phyloP scores from a whole-genome alignment of 2,888 invertebrate species.

The Diabrotica balteata region DNA sequence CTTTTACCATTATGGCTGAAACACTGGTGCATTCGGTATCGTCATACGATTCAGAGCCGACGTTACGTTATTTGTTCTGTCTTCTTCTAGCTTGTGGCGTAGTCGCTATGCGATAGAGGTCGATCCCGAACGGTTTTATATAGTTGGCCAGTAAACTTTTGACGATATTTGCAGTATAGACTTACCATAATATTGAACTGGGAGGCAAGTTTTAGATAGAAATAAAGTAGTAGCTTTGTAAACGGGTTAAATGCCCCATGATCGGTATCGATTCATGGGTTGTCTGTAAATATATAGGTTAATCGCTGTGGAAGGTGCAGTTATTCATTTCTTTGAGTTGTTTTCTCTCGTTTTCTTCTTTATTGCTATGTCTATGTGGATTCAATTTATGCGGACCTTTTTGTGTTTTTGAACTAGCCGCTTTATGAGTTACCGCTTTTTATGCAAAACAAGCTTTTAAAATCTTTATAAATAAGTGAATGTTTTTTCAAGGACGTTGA shows the following conservation, averaged over 20 bases:
- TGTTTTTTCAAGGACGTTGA: too few relatives aligned
- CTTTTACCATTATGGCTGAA: constrained; percentile 57
- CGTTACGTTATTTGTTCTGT: constrained; percentile 38
- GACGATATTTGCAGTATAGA: not conserved
- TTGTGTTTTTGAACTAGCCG: too few relatives aligned
- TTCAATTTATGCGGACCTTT: too few relatives aligned
- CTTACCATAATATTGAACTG: not conserved
- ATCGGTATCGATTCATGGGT: constrained; percentile 10
- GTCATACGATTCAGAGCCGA: constrained; percentile 43
- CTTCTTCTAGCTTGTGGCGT: constrained; percentile 26
- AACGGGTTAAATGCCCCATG: not conserved
- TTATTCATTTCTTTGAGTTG: not conserved
- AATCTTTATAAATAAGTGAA: too few relatives aligned
- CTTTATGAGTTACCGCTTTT: too few relatives aligned
- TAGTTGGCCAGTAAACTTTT: not conserved
- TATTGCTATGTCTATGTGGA: not conserved
- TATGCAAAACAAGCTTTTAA: too few relatives aligned
- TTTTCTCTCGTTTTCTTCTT: not conserved
- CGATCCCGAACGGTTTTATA: not conserved
- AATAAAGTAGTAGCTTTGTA: not conserved
- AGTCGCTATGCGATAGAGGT: too few relatives aligned
- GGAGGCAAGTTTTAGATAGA: not conserved
- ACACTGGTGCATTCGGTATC: constrained; percentile 39
- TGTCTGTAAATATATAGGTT: constrained; percentile 11
- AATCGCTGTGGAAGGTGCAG: constrained; percentile 4